Conservation (phyloP, 2,113 vertebrate species). For the Parus major region DNA sequence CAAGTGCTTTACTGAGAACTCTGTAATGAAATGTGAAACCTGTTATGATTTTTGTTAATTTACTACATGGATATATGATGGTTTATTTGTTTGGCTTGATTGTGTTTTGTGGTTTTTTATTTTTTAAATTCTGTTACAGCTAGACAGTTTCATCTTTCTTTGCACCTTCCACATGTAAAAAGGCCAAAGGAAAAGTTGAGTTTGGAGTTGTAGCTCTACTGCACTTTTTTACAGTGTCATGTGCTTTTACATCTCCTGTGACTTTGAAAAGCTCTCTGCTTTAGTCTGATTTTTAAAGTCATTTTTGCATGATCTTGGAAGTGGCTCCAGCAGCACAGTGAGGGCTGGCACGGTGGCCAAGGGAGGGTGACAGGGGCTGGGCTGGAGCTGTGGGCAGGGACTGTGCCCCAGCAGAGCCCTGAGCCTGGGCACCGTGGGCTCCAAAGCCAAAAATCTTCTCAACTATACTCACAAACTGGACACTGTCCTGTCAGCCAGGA, state of each 20-base stretch:
- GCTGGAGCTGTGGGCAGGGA: accelerated
- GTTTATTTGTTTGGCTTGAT: accelerated
- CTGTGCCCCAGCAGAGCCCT: neutral
- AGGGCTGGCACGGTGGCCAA: accelerated
- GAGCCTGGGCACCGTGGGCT: accelerated
- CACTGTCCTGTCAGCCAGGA: neutral
- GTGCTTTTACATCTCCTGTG: neutral
- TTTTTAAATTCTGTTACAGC: neutral
- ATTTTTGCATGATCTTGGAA: neutral
- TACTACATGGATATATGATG: neutral
- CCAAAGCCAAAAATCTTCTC: neutral
- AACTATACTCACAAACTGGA: accelerated
- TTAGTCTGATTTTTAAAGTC: neutral
- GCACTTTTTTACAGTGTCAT: neutral
- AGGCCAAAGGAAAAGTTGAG: neutral
- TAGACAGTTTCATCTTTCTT: neutral
- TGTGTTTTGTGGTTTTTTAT: neutral
- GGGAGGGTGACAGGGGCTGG: neutral
- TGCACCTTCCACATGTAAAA: neutral
- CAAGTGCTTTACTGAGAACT: neutral
- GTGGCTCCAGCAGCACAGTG: accelerated
- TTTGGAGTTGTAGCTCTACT: neutral
- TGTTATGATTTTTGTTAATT: neutral
- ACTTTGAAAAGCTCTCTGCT: neutral
- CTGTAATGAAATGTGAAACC: neutral